phyloP scores from a whole-genome alignment of 2,797 vertebrate species.

The Cephalopachus bancanus region DNA sequence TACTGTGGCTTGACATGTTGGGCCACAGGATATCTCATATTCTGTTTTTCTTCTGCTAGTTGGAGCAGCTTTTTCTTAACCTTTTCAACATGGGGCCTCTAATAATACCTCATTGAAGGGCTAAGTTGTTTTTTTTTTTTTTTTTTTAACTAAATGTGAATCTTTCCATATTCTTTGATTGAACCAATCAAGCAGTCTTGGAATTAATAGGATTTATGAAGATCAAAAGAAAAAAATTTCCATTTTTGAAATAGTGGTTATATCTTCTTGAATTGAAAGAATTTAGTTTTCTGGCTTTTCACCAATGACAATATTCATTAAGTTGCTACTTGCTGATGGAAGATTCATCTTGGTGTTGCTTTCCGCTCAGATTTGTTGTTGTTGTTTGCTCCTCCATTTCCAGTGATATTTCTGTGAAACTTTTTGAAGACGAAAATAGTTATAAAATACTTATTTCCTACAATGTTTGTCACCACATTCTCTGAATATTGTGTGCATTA shows the following conservation, averaged over 20 bases:
- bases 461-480: conserved; percentile 91
- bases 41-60: conserved; percentile 93
- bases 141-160: conserved; percentile 91
- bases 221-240: conserved; percentile 36
- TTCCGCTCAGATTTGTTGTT: conserved; percentile 92
- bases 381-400: conserved; percentile 92
- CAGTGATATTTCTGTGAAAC: conserved; percentile 94
- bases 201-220: conserved; percentile 16
- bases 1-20: conserved; percentile 92
- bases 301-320: conserved; percentile 92
- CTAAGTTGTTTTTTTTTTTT: conserved; percentile 87
- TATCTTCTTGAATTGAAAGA: conserved; percentile 90
- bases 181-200: neutral
- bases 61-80: conserved; percentile 91
- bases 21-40: conserved; percentile 91
- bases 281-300: conserved; percentile 93
- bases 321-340: conserved; percentile 93
- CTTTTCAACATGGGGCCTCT: conserved; percentile 91
- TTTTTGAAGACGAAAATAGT: conserved; percentile 93
- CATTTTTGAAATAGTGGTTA: conserved; percentile 33
- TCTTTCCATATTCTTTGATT: conserved; percentile 14
- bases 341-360: conserved; percentile 93
- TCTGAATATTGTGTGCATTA: conserved; percentile 93
- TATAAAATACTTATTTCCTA: conserved; percentile 93
- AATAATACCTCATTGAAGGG: conserved; percentile 92